Evolutionary conservation across 2,113 vertebrate species (phyloP), one percentile per base, ranked within the genome.

Genomic region (Chlorodrepanis virens): DNA sequence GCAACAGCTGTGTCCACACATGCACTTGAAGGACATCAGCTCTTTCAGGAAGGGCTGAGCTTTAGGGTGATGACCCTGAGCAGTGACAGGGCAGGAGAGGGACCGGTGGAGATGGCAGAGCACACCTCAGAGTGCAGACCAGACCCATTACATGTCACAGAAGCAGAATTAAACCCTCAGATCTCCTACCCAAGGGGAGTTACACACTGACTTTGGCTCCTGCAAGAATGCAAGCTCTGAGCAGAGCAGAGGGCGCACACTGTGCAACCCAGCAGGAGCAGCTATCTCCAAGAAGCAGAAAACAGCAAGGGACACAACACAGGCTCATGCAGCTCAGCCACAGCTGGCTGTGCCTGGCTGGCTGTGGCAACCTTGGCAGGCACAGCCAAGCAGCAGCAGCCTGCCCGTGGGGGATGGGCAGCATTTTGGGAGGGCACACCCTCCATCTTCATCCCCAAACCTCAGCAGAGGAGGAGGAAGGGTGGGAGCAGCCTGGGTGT

Each of bases 131-230:
- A 84, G 47, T 1, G 20, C 77, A 40, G 8, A 53, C 14, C 54
- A 57, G 27, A 57, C 54, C 35, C 4, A 0, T 14, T 1, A 5
- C 1, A 13, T 11, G 17, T 2, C 39, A 47, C 1, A 2, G 50
- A 40, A 47, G 40, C n/a, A 63, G 70, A 83, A 74, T 52, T 27
- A 85, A 90, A 71, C 33, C 29, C 56, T 53, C 0, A 0, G 18
- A 39, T 68, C 61, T 82, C 56, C 61, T 54, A 31, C 61, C 69
- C 68, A 45, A 21, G 28, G n/a, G 39, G 44, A 60, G 24, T 21
- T 42, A 24, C 19, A 25, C 0, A 0, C 21, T 6, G 52, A 20
- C 33, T 74, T 12, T 19, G 27, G 77, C 0, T 1, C 57, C 70
- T 57, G 65, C 65, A 85, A 14, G 72, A 83, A 89, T 0, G 12